Base-by-base conservation (phyloP, 2,113 vertebrate genomes). In the Bombycilla garrulus region DNA sequence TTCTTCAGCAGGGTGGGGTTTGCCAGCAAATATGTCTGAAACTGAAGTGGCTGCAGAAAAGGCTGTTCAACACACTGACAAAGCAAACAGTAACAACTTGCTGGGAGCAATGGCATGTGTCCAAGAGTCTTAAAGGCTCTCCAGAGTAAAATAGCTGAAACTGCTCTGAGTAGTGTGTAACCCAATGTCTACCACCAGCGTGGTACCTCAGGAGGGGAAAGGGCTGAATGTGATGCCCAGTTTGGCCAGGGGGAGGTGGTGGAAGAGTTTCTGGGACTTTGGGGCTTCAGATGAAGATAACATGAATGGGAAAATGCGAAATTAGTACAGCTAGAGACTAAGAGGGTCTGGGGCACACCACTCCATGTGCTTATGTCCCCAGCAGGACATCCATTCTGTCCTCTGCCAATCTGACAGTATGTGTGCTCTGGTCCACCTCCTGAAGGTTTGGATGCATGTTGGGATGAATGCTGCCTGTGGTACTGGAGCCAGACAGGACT, bases 181-280 rank as follows among this genome's bases (percentile, higher is more conserved):
- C 28, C 56, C 40, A 10, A 2, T 20, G 28, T 23, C 56, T 57
- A 7, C 33, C 2, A 1, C 25, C 1, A 0, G 40, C 0, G 0
- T 5, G 2, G 53, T 28, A 56, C 44, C 85, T 51, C 7, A 42
- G 62, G 29, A 80, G 53, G 29, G 25, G 12, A 70, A 29, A 38
- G 47, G 6, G 15, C 29, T 84, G 61, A 66, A 71, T 21, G 35
- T 35, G 17, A 23, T 71, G 23, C 9, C 33, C 42, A 16, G 20
- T 80, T 71, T 78, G 76, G 33, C 38, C 42, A 33, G 48, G n/a
- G 21, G 5, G 9, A 56, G n/a, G 9, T 65, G 29, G 36, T 72
- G 25, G n/a, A 71, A 60, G 24, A 53, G 17, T 35, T 76, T 76
- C 67, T 58, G 48, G 24, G 73, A 20, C 36, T 87, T 58, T 71